Evolutionary conservation across 30 jellyfish, hydroid and myxozoan genomes (phyloP).

Genomic region (Phacellophora camtschatica): DNA sequence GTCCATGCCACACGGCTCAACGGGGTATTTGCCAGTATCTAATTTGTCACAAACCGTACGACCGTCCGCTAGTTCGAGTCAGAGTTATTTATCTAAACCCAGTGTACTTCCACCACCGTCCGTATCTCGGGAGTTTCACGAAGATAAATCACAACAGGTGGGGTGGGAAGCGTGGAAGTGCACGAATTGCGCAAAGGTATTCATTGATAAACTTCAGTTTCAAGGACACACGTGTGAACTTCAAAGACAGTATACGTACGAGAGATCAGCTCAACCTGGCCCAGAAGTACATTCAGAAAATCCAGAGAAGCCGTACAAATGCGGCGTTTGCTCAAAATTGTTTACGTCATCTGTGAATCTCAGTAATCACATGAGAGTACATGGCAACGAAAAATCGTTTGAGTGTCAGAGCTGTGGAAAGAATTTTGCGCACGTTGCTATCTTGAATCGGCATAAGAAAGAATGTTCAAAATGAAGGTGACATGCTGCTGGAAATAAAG

Average conservation of each 20-base stretch:
- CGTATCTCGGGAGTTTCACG: slow-evolving; percentile 43
- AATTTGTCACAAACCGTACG: slow-evolving; percentile 45
- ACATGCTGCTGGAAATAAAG: too few relatives aligned
- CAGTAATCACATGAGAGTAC: slow-evolving; percentile 85
- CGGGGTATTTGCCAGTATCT: slow-evolving; percentile 42
- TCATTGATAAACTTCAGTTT: slow-evolving; percentile 61
- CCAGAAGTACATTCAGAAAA: slow-evolving; percentile 74
- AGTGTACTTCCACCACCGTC: slow-evolving; percentile 44
- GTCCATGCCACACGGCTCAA: slow-evolving; percentile 44
- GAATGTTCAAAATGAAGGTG: slow-evolving; percentile 66
- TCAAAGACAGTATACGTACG: slow-evolving; percentile 68
- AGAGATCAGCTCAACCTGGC: slow-evolving; percentile 42
- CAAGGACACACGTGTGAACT: slow-evolving; percentile 79
- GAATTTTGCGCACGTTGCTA: slow-evolving; percentile 58
- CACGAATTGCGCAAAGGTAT: slow-evolving; percentile 72
- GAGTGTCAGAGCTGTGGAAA: slow-evolving; percentile 91
- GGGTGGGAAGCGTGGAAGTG: slow-evolving; percentile 89
- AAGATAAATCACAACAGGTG: slow-evolving; percentile 38
- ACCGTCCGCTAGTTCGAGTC: slow-evolving; percentile 47
- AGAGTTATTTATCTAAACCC: slow-evolving; percentile 24
- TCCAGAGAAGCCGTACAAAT: slow-evolving; percentile 82
- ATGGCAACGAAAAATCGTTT: slow-evolving; percentile 53
- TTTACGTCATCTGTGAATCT: slow-evolving; percentile 77
- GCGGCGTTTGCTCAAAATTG: slow-evolving; percentile 84
- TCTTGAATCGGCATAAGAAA: slow-evolving; percentile 64